Base-by-base conservation (phyloP, 2,888 invertebrate genomes). In the Drosophila subsilvestris region DNA sequence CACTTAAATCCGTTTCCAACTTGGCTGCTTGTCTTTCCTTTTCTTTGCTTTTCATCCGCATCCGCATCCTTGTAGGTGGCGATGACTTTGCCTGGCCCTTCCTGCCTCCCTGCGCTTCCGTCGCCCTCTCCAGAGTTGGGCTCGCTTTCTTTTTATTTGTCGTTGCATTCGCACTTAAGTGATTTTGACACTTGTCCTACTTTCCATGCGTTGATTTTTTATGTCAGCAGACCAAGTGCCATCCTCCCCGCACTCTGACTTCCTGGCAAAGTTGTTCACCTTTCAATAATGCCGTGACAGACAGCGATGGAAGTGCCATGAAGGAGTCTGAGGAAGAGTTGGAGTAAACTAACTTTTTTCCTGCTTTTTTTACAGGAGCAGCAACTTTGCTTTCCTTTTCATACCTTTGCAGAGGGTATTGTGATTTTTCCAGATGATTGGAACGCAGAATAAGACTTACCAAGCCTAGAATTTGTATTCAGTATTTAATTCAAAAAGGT, bases 111-210 rank as follows among this genome's bases (percentile, higher is more conserved):
- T 37, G 25, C 18, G 2, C 32, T 48, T 55, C 12, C 48, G 43
- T 44, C 53, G 20, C 54, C 27, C 25, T 51, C 53, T 55, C 17
- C 18, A 17, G 22, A 25, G 63, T 59, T 73, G 75, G 73, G 61
- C 69, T 75, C 68, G 79, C 82, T 78, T 84, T 79, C 76, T 81
- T 85, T 81, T 69, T 78, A 75, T 82, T 84, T 79, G 80, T 79
- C 84, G 54, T 75, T 68, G 79, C 79, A 84, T 84, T 84, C 87
- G 87, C 82, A 79, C 84, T 87, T 85, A 85, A 85, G 84, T 85
- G 87, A 87, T 85, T 85, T 87, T 85, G 87, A 85, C 84, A 85
- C 84, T 85, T 85, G 84, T 87, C 86, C 84, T 70, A 85, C 83
- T 85, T 85, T 87, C 78, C 82, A 87, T 87, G 87, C 87, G 87